Percentiles rank a stretch among this genome's conserved stretches.
Evolutionary conservation across 1,140 invertebrate genomes (phyloP).

Genomic region (Dinoponera quadriceps): DNA sequence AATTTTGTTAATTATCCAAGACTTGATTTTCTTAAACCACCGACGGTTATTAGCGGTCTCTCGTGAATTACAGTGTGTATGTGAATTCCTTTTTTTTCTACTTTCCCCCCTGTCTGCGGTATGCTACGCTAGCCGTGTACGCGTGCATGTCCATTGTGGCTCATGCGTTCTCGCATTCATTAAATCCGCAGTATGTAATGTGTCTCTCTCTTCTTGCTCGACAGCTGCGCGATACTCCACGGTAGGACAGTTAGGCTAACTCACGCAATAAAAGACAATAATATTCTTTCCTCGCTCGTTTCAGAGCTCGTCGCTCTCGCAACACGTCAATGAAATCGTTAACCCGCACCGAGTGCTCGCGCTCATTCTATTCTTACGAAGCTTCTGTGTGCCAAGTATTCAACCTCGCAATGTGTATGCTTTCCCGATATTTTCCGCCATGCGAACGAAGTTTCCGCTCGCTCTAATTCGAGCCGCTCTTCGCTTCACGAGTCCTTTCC

Average conservation of each 20-base stretch:
- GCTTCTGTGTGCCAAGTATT: neutral
- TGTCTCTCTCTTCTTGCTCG: conserved; percentile 37
- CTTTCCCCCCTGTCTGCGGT: neutral
- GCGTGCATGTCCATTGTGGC: conserved; percentile 19
- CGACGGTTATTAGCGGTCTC: neutral
- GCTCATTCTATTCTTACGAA: neutral
- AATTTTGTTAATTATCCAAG: too few species aligned
- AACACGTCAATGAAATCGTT: conserved; percentile 15
- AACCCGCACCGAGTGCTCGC: neutral
- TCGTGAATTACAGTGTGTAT: neutral
- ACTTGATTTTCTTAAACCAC: too few species aligned
- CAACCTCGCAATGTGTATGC: neutral
- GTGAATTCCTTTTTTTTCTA: neutral
- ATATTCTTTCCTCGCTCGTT: conserved; percentile 33
- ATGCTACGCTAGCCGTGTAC: neutral
- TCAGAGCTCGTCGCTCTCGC: conserved; percentile 10
- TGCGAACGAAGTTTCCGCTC: neutral
- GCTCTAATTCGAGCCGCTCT: too few species aligned
- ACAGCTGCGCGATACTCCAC: conserved; percentile 49
- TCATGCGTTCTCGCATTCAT: conserved; percentile 56
- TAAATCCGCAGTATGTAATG: conserved; percentile 47
- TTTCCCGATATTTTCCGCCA: neutral
- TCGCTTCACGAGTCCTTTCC: neutral
- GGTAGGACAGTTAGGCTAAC: conserved; percentile 52
- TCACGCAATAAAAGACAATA: conserved; percentile 60